Evolutionary conservation across 1,140 invertebrate genomes (phyloP), one percentile per base, ranked within the genome.

Genomic region (Coelopa frigida): DNA sequence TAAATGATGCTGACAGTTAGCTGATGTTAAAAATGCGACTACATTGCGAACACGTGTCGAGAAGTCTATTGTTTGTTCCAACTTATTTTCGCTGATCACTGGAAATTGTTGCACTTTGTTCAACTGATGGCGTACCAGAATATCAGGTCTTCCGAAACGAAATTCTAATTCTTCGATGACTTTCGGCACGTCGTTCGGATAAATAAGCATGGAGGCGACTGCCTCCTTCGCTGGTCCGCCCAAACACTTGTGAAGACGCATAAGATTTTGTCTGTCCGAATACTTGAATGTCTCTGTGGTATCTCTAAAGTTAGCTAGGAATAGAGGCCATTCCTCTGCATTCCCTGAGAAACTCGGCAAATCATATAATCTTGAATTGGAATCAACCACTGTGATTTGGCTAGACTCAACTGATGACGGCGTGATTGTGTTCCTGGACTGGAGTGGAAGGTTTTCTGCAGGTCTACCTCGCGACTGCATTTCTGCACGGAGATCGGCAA

Each of bases 201-300:
- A 41, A 12, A 46, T 46, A 11, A 46, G 12, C 3, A 46, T 4
- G n/a, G 45, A 46, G 3, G 36, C 8, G 8, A 46, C 17, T 3
- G 17, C 35, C 7, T 14, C 5, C 7, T 27, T 40, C 10, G 46
- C 46, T 26, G 12, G 21, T 26, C 46, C 46, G 20, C 26, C 21
- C 26, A 42, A 17, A 33, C 15, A 35, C 21, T 47, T 47, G 7
- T 47, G 46, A 2, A 47, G 29, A 4, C 46, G 26, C 38, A 33
- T 47, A 4, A 40, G 11, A 41, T 47, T 47, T 23, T 47, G 46
- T 1, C 26, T 10, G 29, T 47, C 5, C 27, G 20, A 40, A 11
- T 41, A 47, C 8, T 20, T 18, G 15, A 47, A 40, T 23, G 21
- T 29, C 4, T 22, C 21, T 2, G 46, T 47, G 15, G 36, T 40